These are phyloP conservation scores for Brachymystax lenok DNA, from an alignment of 2,797 vertebrate genomes.

Conservation along the genomic window DNA sequence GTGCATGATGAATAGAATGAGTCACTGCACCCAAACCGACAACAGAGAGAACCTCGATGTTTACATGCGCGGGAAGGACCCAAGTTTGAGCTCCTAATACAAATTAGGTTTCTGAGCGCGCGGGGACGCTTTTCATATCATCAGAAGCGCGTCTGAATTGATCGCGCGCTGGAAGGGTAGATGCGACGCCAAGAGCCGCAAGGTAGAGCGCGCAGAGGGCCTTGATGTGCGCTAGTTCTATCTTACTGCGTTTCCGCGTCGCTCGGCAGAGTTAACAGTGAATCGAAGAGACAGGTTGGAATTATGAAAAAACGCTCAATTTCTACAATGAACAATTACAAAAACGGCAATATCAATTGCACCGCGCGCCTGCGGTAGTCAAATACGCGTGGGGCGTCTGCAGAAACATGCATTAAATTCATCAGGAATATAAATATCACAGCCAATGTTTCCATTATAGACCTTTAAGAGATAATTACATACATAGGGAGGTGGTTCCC, in stretches of 20 bases:
- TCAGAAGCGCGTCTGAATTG: constrained; percentile 50
- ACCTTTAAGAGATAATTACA: not conserved
- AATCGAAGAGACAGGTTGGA: constrained; percentile 16
- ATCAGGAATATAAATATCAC: not conserved
- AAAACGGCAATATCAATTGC: constrained; percentile 4
- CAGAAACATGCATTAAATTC: not conserved
- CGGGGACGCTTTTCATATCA: not conserved
- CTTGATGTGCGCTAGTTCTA: too few relatives aligned
- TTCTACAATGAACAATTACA: constrained; percentile 17
- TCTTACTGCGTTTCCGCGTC: constrained; percentile 3
- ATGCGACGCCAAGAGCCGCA: not conserved
- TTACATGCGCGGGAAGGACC: constrained; percentile 50
- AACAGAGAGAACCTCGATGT: constrained; percentile 53
- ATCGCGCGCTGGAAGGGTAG: not conserved
- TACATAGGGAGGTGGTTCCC: not conserved
- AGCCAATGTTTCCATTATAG: not conserved
- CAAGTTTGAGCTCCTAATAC: constrained; percentile 35
- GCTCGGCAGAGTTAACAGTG: constrained; percentile 13
- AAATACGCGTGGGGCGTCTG: not conserved
- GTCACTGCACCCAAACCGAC: constrained; percentile 54
- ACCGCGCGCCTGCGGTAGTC: not conserved
- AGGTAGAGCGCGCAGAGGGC: not conserved
- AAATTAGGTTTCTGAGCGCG: constrained; percentile 46
- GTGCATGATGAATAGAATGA: constrained; percentile 49
- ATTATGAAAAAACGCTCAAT: constrained; percentile 11